Base-by-base conservation (phyloP, 1,140 invertebrate genomes). In the Arctopsyche grandis region DNA sequence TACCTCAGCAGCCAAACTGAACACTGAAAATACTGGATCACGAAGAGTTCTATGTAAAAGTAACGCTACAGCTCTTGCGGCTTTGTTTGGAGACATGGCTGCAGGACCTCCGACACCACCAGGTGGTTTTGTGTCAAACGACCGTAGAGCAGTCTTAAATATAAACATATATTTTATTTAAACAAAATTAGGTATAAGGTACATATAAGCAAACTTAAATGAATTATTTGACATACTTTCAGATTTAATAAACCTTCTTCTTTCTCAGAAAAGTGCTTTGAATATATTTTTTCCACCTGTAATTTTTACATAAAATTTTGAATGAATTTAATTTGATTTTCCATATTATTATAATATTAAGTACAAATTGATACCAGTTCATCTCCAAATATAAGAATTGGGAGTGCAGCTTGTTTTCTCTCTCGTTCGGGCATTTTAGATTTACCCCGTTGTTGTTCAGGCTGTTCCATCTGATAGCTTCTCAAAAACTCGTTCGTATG, bases 201-300 rank as follows among this genome's bases (percentile, higher is more conserved):
- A 7, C 1, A 38, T 38, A 38, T n/a, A 38, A 38, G 1, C 29
- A 38, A 38, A 38, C n/a, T n/a, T 46, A 52, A 52, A 52, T 5
- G 38, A n/a, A 14, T 4, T 3, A 3, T 21, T 48, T 12, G 24
- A 75, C 12, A 63, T 81, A 82, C 81, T 71, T 82, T 82, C 7
- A 82, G 76, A 71, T 78, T 63, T 43, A 93, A 89, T 16, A 98
- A 84, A 0, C 96, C 96, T 83, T 98, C 96, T 84, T 98, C 96
- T 84, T 97, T 95, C 84, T 97, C 95, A 14, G 95, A 92, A 87
- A 95, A 98, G 83, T 96, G 96, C 85, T 97, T 97, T 0, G 96
- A 97, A 85, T 97, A 98, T 85, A 97, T 95, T 86, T 97, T 96
- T 85, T 97, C 95, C 3, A 97, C 94, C 95, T 96, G 82, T 12